Evolutionary conservation across 1,140 invertebrate genomes (phyloP), one percentile per base, ranked within the genome.

Genomic region (Leptoteleia sp.): DNA sequence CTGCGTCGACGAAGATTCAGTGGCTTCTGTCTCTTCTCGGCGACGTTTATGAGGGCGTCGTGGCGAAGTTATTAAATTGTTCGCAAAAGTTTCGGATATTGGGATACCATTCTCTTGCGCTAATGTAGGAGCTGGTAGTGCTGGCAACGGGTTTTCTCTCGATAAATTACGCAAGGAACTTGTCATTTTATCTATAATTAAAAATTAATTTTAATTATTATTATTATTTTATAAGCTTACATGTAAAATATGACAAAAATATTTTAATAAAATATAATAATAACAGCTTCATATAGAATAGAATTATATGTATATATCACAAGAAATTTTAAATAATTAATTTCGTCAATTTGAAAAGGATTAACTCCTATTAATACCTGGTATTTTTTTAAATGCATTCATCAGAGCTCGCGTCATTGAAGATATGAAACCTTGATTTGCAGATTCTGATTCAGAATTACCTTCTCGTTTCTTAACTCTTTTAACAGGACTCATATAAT

Each of bases 341-440:
- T 38, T 38, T 38, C 1, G 12, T 35, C n/a, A 35, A 35, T 38
- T 42, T 15, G 1, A 22, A 13, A 25, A 0, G 17, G 19, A 9
- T 4, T 22, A 22, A 9, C 17, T 40, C 8, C 12, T 13, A 17
- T 40, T 42, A 3, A 42, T 73, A 88, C 87, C 79, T 19, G 87
- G 75, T 4, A 89, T 68, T 52, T 65, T 86, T 75, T 43, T 84
- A 0, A 88, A 73, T 5, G 83, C 87, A 7, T 47, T 55, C 52
- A 55, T 86, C 6, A 89, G 71, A 11, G 79, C 87, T 22, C 85
- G 79, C 3, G 86, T 65, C 8, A 89, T 45, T 16, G 75, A 31
- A 0, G 85, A 84, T 4, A 88, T 68, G 1, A 88, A 67, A 22
- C 86, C 17, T 8, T 48, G 17, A 13, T 27, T 15, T 12, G 8